Evolutionary conservation across 2,888 invertebrate genomes (phyloP), one percentile per base, ranked within the genome.

Genomic region (Phaedon cochleariae): DNA sequence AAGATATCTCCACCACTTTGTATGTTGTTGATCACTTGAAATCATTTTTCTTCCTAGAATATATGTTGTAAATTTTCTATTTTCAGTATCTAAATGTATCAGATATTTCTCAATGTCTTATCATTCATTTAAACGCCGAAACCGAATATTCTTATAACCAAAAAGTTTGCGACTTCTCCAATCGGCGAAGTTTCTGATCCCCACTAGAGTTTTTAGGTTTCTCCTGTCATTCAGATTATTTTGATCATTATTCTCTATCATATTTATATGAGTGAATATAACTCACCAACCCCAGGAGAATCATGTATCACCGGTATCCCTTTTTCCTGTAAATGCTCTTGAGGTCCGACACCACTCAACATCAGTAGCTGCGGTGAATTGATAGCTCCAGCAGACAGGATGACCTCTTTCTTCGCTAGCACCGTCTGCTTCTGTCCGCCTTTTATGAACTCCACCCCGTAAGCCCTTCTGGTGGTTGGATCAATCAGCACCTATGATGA

Each of bases 301-400:
- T 94, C 89, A 31, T 89, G 89, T 3, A 95, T 86, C 88, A 53
- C 75, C 10, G 10, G 58, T 20, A 95, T 87, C 0, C 91, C 92
- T 9, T 92, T 86, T 71, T 92, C 88, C 68, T 86, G 80, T 2
- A 96, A 84, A 78, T 96, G 92, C n/a, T 87, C 81, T 20, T 85
- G 86, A 0, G 94, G 93, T 1, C 96, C 96, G 1, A 98, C 85
- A 0, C 98, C 98, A 29, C 81, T 81, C n/a, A 98, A 85, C 93
- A 98, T 92, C 62, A 99, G 86, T 9, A 98, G 81, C 76, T 98
- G 98, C 0, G 98, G 97, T 0, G 93, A 90, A 71, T 91, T 96
- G 66, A 99, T 91, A 0, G 98, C 91, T 0, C 98, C 98, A 0
- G 93, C 95, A 0, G 93, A 89, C 12, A 96, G 80, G 66, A 97